Conservation (phyloP, 2,113 vertebrate species). For the Mastomys coucha region DNA sequence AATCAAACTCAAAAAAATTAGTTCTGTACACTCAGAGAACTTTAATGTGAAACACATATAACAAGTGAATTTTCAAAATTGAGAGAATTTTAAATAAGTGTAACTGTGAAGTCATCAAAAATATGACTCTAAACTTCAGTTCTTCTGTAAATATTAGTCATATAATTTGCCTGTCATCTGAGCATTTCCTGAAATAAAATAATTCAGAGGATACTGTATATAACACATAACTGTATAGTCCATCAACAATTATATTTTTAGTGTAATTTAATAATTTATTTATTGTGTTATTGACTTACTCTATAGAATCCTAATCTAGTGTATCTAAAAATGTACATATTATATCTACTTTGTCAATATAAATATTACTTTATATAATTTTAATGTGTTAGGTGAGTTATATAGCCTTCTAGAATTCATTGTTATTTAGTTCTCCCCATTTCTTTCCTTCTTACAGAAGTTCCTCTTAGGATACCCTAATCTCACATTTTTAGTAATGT, state of each 20-base stretch:
- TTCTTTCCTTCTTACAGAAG: conserved; percentile 11
- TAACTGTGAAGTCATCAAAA: not conserved
- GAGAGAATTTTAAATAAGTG: not conserved
- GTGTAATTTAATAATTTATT: conserved; percentile 6
- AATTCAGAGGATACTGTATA: not conserved
- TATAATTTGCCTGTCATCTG: not conserved
- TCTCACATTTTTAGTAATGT: conserved; percentile 55
- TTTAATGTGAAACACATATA: conserved; percentile 1
- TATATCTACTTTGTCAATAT: not conserved
- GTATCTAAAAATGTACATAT: not conserved
- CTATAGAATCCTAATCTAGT: not conserved
- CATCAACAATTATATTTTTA: not conserved
- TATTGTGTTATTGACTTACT: conserved; percentile 10
- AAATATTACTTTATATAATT: not conserved
- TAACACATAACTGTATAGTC: not conserved
- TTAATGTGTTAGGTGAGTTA: not conserved
- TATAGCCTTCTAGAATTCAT: not conserved
- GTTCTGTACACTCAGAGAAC: conserved; percentile 40
- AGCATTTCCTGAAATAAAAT: not conserved
- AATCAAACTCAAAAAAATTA: conserved; percentile 34
- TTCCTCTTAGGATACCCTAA: not conserved
- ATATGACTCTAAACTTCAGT: not conserved
- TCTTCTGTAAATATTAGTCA: not conserved
- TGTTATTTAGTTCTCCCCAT: not conserved
- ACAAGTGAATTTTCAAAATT: conserved; percentile 1